Base-by-base conservation (phyloP, 2,113 vertebrate genomes). In the Ginglymostoma cirratum region DNA sequence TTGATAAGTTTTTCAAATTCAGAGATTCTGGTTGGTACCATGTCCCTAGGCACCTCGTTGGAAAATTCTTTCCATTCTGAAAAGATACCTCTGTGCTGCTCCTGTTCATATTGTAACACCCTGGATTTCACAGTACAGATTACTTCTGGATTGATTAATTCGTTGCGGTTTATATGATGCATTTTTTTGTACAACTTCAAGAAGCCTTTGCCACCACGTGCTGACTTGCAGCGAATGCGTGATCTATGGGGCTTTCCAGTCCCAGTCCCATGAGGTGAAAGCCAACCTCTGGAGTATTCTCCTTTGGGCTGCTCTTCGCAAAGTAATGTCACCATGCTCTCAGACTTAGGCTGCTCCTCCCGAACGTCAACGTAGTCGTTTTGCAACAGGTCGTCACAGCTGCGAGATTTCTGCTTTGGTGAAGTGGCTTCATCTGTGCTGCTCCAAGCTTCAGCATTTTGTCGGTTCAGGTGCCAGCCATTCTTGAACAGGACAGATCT, bases 131-230 rank as follows among this genome's bases (percentile, higher is more conserved):
- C 99, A 0, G 99, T 99, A 96, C 99, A 99, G 76, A 99, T 99
- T 61, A 99, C 98, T 89, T 99, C 99, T 0, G 98, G 98, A 0
- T 97, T 98, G 97, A 99, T 97, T 96, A 99, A 97, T 45, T 99
- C 99, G 95, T 98, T 98, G 76, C 99, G 98, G 96, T 99, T 98
- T 34, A 99, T 99, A 96, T 98, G 98, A 94, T 99, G 99, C 99
- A 99, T 99, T 96, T 99, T 99, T 95, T 98, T 98, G 97, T 99
- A 99, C 96, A 99, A 97, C 97, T 99, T 98, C 1, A 99, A 97
- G 97, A 99, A 99, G 5, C 98, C 99, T 0, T 98, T 98, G 3
- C 98, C 97, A 23, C 98, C 97, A 0, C 98, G 99, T 0, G 98
- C 98, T 0, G 98, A 97, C 96, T 98, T 97, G 94, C 98, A 98